Evolutionary conservation across 2,888 invertebrate species (phyloP).

Genomic region (Copidosoma aretas): DNA sequence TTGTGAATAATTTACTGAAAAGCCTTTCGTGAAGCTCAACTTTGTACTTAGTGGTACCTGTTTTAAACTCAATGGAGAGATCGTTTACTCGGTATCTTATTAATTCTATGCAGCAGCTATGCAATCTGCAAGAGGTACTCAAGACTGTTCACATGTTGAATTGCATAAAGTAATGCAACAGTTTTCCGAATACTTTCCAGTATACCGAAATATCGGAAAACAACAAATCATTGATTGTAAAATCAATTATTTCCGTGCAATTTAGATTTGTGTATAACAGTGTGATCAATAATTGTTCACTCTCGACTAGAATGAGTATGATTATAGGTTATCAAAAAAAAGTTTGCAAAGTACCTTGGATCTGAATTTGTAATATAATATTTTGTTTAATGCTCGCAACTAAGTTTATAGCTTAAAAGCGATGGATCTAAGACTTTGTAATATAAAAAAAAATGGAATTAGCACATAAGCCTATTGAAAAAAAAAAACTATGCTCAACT

Average conservation of each 20-base stretch:
- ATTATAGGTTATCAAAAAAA: conserved; percentile 31
- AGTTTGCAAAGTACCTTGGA: conserved; percentile 41
- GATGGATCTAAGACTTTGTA: conserved; percentile 40
- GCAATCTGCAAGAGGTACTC: conserved; percentile 25
- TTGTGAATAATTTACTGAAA: conserved; percentile 10
- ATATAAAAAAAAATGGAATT: conserved; percentile 30
- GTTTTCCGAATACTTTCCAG: conserved; percentile 29
- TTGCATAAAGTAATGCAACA: conserved; percentile 26
- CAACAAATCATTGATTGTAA: conserved; percentile 44
- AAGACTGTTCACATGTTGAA: conserved; percentile 26
- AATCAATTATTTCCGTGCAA: conserved; percentile 53
- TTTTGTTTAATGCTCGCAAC: conserved; percentile 37
- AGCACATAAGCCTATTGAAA: conserved; percentile 16
- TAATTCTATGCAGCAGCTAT: conserved; percentile 33
- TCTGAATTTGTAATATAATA: conserved; percentile 42
- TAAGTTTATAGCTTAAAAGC: conserved; percentile 25
- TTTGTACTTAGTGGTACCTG: conserved; percentile 45
- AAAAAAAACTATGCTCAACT: conserved; percentile 28
- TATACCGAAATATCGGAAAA: conserved; percentile 21
- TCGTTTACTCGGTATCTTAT: conserved; percentile 40
- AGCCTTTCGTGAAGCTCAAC: conserved; percentile 36
- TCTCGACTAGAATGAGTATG: conserved; percentile 31
- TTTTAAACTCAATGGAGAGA: conserved; percentile 37
- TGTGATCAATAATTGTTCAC: conserved; percentile 35
- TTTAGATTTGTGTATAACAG: conserved; percentile 45